Evolutionary conservation across 2,797 vertebrate species (phyloP).

Genomic region (Ataeniobius toweri): DNA sequence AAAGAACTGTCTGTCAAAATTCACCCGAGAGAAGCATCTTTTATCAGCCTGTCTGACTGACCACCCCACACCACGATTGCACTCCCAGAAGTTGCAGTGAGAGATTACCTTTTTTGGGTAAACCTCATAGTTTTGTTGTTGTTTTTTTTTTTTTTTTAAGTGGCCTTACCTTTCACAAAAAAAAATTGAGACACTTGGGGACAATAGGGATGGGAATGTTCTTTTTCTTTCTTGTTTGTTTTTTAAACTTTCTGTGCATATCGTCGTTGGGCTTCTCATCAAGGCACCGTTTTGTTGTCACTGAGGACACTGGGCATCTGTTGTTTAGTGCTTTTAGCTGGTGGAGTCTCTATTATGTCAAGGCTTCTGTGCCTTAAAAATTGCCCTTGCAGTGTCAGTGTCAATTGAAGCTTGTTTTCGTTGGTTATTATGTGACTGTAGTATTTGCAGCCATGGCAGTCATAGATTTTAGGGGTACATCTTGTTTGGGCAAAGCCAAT

Average conservation of each 20-base stretch:
- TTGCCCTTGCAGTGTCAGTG: slow-evolving; percentile 79
- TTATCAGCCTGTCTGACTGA: slow-evolving; percentile 59
- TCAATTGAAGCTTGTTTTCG: slow-evolving; percentile 64
- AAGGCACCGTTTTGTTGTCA: slow-evolving; percentile 69
- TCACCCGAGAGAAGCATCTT: slow-evolving; percentile 44
- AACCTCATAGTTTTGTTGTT: slow-evolving; percentile 79
- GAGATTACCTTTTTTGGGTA: slow-evolving; percentile 82
- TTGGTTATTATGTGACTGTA: slow-evolving; percentile 58
- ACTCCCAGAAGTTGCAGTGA: slow-evolving; percentile 85
- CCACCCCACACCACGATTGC: slow-evolving; percentile 75
- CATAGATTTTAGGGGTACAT: slow-evolving; percentile 57
- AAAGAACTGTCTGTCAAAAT: slow-evolving; percentile 49
- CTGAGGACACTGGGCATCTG: slow-evolving; percentile 78
- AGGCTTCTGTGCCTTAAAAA: slow-evolving; percentile 88
- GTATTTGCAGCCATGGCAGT: slow-evolving; percentile 50
- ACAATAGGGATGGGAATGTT: slow-evolving; percentile 72
- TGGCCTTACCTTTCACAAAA: slow-evolving; percentile 85
- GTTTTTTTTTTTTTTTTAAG: slow-evolving; percentile 82
- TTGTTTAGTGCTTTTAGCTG: slow-evolving; percentile 83
- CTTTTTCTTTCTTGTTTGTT: slow-evolving; percentile 13
- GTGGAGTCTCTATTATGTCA: slow-evolving; percentile 87
- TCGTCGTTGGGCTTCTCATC: slow-evolving; percentile 68
- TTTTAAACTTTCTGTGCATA: slow-evolving; percentile 57
- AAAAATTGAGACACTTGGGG: slow-evolving; percentile 76
- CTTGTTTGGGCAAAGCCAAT: slow-evolving; percentile 60